Percentiles rank a stretch among this genome's conserved stretches.
Evolutionary conservation across 2,888 invertebrate species (phyloP).

Genomic region (Agriotes lineatus): DNA sequence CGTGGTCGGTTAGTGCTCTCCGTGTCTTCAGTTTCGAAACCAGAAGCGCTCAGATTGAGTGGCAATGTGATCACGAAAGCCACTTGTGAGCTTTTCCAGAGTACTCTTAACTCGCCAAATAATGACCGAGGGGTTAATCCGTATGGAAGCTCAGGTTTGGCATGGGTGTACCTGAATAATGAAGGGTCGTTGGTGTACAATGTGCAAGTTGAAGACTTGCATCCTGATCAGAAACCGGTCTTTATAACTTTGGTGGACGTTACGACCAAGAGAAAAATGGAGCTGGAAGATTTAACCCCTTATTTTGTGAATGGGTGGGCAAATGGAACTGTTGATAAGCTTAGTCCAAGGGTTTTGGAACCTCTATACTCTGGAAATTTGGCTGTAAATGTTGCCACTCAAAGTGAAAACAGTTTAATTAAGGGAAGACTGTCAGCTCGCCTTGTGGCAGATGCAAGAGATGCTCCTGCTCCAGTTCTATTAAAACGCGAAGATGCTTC

Average conservation of each 20-base stretch:
- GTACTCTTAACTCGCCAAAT: conserved; percentile 71
- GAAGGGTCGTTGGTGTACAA: conserved; percentile 84
- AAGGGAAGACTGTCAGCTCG: conserved; percentile 77
- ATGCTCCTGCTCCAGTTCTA: conserved; percentile 76
- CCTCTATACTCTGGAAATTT: conserved; percentile 86
- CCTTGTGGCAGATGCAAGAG: conserved; percentile 81
- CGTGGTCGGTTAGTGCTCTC: conserved; percentile 81
- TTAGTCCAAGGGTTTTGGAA: conserved; percentile 85
- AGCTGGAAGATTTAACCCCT: conserved; percentile 80
- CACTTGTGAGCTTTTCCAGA: conserved; percentile 85
- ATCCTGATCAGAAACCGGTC: conserved; percentile 66
- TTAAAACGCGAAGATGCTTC: conserved; percentile 72
- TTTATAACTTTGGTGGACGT: conserved; percentile 81
- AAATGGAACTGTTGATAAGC: conserved; percentile 81
- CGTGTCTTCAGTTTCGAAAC: conserved; percentile 77
- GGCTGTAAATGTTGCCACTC: conserved; percentile 79
- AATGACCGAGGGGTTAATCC: conserved; percentile 55
- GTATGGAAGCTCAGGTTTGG: conserved; percentile 74
- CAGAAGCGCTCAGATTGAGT: conserved; percentile 74
- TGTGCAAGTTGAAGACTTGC: conserved; percentile 77
- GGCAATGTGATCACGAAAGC: conserved; percentile 81
- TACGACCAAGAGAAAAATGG: conserved; percentile 71
- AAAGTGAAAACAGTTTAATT: conserved; percentile 71
- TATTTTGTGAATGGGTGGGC: conserved; percentile 69
- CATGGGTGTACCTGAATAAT: conserved; percentile 83